Evolutionary conservation across 2,888 invertebrate species (phyloP).

Genomic region (Idaea aversata): DNA sequence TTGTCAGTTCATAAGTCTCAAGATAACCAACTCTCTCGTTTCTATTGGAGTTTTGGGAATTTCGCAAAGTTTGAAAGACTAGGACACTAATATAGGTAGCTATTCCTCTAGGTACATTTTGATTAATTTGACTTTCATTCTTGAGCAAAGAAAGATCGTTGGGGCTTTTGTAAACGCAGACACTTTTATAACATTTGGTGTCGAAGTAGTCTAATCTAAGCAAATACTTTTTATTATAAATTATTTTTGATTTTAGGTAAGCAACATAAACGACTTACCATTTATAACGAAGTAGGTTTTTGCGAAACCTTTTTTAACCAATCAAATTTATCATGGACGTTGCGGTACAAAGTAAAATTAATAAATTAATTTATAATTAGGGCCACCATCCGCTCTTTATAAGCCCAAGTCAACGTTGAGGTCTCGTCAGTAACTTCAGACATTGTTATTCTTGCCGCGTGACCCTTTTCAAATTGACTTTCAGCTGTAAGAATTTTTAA

Average conservation of each 20-base stretch:
- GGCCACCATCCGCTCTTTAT: slow-evolving; percentile 20
- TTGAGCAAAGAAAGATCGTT: too few species aligned
- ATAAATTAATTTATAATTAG: neutral
- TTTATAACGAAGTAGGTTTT: neutral
- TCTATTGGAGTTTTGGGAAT: slow-evolving; percentile 13
- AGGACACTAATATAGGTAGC: slow-evolving; percentile 7
- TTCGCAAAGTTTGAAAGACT: slow-evolving; percentile 30
- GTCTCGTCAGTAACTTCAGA: slow-evolving; percentile 38
- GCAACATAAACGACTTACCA: too few species aligned
- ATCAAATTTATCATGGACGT: neutral
- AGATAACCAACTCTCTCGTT: slow-evolving; percentile 40
- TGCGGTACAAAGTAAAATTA: slow-evolving; percentile 18
- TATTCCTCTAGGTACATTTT: neutral
- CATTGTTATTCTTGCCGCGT: slow-evolving; percentile 42
- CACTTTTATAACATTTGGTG: too few species aligned
- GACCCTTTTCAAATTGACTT: slow-evolving; percentile 36
- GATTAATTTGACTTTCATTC: too few species aligned
- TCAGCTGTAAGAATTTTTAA: slow-evolving; percentile 26
- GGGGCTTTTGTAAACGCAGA: too few species aligned
- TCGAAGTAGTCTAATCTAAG: too few species aligned
- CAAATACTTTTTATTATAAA: too few species aligned
- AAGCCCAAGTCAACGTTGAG: slow-evolving; percentile 37
- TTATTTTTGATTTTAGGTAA: too few species aligned
- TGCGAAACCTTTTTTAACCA: neutral
- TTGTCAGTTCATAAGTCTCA: slow-evolving; percentile 39